Evolutionary conservation across 2,888 invertebrate species (phyloP).

Genomic region (Amphipyra berbera): DNA sequence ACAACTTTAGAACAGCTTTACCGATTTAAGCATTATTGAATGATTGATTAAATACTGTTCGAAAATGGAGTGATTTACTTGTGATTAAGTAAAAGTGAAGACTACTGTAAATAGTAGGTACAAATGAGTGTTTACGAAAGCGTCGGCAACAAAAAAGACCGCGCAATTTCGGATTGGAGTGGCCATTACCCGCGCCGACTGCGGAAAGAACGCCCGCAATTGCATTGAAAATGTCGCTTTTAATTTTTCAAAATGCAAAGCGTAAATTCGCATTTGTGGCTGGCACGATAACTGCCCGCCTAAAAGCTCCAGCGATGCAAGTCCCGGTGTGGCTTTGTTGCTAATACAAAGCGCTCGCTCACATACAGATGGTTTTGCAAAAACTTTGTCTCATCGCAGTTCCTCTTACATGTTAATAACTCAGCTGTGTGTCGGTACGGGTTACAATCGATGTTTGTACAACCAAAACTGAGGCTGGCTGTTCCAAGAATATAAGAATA

Average conservation of each 20-base stretch:
- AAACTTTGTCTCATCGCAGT: constrained; percentile 76
- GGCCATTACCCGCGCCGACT: constrained; percentile 86
- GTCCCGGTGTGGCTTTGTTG: constrained; percentile 81
- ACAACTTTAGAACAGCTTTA: constrained; percentile 20
- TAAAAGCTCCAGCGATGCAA: constrained; percentile 83
- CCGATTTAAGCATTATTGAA: constrained; percentile 27
- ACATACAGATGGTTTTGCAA: constrained; percentile 77
- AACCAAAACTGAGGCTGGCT: constrained; percentile 11
- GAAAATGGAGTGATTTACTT: constrained; percentile 56
- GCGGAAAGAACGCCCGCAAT: constrained; percentile 84
- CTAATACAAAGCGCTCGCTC: constrained; percentile 83
- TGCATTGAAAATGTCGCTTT: constrained; percentile 88
- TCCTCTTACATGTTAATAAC: constrained; percentile 65
- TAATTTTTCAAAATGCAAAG: constrained; percentile 88
- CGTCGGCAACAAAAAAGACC: constrained; percentile 77
- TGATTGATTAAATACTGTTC: constrained; percentile 41
- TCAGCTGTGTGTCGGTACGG: constrained; percentile 44
- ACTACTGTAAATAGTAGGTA: constrained; percentile 70
- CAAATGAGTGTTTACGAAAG: constrained; percentile 83
- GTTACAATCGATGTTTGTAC: constrained; percentile 42
- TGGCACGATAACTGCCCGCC: constrained; percentile 83
- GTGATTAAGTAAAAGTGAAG: constrained; percentile 67
- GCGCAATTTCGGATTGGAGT: constrained; percentile 85
- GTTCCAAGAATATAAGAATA: constrained; percentile 17
- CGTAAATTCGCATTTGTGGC: constrained; percentile 85